phyloP scores from a whole-genome alignment of 2,797 vertebrate species.

The Lepilemur septentrionalis region DNA sequence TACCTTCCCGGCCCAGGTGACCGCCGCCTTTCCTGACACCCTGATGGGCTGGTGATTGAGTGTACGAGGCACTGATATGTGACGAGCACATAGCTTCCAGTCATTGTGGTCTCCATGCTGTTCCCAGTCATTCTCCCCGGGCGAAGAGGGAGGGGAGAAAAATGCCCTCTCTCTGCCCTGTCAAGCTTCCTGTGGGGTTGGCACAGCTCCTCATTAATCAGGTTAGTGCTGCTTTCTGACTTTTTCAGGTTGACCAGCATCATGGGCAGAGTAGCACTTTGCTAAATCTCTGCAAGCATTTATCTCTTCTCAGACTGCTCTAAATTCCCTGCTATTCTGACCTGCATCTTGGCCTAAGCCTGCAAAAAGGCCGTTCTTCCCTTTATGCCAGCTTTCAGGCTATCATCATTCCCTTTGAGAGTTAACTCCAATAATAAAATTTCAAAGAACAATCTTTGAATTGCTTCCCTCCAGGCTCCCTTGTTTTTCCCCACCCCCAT shows the following conservation, averaged over 20 bases:
- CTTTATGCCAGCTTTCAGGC: not conserved
- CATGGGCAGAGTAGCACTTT: not conserved
- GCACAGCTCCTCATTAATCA: not conserved
- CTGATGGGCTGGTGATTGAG: not conserved
- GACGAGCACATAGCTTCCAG: fast-evolving
- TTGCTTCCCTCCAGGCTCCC: not conserved
- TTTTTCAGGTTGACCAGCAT: not conserved
- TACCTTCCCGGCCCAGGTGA: not conserved
- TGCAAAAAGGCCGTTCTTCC: not conserved
- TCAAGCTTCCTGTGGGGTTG: not conserved
- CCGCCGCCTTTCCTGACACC: not conserved
- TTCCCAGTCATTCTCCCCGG: not conserved
- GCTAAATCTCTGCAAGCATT: not conserved
- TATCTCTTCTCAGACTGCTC: not conserved
- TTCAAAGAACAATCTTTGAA: not conserved
- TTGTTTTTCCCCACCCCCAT: too few species aligned
- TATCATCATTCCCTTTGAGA: not conserved
- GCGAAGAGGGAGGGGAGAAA: not conserved
- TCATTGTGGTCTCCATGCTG: not conserved
- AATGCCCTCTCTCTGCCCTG: not conserved
- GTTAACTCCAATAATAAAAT: not conserved
- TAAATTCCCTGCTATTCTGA: not conserved
- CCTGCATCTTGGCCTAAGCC: not conserved
- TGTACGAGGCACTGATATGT: not conserved
- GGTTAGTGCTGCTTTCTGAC: not conserved